Evolutionary conservation across 2,888 invertebrate species (phyloP).

Genomic region (Torymus auratus): DNA sequence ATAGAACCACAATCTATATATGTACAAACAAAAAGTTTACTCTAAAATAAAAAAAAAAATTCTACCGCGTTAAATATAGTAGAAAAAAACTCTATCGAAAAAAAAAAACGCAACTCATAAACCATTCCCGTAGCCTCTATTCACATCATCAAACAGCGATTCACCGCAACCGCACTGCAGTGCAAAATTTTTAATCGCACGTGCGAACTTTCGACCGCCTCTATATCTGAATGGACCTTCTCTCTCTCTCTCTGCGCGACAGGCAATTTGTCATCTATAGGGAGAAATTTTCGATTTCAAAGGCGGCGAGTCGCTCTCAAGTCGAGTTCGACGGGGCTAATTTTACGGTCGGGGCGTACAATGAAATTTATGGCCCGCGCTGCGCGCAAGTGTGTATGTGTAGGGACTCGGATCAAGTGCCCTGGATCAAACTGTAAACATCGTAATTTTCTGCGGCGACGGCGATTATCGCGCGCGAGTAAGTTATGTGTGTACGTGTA

Average conservation of each 20-base stretch:
- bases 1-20: no score
- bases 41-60: no score
- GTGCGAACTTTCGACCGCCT: neutral
- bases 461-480: no score
- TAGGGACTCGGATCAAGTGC: constrained; percentile 21
- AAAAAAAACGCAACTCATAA: no score
- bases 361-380: constrained; percentile 40
- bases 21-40: no score
- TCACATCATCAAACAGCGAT: no score
- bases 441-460: constrained; percentile 30
- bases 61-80: no score
- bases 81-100: no score
- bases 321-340: constrained; percentile 41
- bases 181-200: constrained; percentile 41
- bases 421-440: constrained; percentile 35
- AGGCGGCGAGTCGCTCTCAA: constrained; percentile 12
- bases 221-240: constrained; percentile 1
- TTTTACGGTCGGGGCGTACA: constrained; percentile 46
- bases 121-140: no score
- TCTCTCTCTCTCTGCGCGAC: neutral
- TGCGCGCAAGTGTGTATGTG: no score
- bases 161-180: neutral
- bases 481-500: neutral
- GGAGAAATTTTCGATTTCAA: constrained; percentile 44
- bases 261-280: constrained; percentile 50